Evolutionary conservation across 2,113 vertebrate species (phyloP).

Genomic region (Hippolais icterina): DNA sequence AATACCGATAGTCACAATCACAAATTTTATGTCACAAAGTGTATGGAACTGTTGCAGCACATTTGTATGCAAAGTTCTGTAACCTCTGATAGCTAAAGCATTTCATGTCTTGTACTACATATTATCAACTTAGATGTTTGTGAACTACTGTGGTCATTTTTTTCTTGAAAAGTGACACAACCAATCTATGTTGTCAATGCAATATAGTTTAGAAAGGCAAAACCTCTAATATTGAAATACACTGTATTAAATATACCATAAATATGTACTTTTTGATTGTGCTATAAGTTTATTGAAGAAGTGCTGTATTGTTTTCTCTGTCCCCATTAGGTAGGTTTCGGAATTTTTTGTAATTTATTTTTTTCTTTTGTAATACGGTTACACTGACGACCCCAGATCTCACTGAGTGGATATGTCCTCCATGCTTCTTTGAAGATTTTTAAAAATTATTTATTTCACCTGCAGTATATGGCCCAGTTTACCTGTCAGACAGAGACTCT

Average conservation of each 20-base stretch:
- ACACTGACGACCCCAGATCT: not conserved
- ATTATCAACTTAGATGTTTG: not conserved
- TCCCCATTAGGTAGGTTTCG: not conserved
- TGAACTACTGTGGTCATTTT: not conserved
- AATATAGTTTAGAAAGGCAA: not conserved
- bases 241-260: not conserved
- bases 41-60: not conserved
- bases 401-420: not conserved
- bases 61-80: conserved; percentile 17
- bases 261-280: not conserved
- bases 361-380: not conserved
- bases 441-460: not conserved
- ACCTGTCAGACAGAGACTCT: not conserved
- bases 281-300: not conserved
- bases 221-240: not conserved
- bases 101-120: conserved; percentile 2
- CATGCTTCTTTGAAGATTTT: not conserved
- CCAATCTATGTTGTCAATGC: not conserved
- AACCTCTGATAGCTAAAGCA: not conserved
- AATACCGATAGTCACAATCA: not conserved
- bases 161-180: not conserved
- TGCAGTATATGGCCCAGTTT: not conserved
- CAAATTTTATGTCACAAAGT: not conserved
- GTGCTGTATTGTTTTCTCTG: not conserved
- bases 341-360: not conserved